Evolutionary conservation across 2,888 invertebrate genomes (phyloP).

Genomic region (Parthenolecanium corni): DNA sequence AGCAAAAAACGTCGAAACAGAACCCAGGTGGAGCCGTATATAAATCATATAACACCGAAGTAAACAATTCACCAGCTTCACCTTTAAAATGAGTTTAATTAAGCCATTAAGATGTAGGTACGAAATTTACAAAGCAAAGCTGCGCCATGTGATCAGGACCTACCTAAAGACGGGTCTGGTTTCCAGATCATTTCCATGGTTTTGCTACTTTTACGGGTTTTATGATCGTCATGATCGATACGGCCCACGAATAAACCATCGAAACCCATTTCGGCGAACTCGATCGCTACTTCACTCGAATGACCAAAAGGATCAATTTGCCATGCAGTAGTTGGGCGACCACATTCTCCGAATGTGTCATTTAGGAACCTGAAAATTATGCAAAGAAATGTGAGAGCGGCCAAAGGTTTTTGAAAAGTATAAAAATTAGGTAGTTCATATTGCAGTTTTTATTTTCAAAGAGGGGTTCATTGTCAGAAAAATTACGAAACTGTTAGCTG

Average conservation of each 20-base stretch:
- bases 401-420: constrained; percentile 12
- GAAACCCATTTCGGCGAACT: constrained; percentile 53
- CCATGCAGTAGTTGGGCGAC: constrained; percentile 64
- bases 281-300: constrained; percentile 54
- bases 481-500: too few relatives aligned
- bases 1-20: constrained; percentile 48
- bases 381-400: background rate
- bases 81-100: constrained; percentile 32
- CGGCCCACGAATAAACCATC: constrained; percentile 61
- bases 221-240: constrained; percentile 55
- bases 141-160: background rate
- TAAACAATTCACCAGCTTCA: constrained; percentile 43
- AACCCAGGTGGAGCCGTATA: constrained; percentile 47
- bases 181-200: constrained; percentile 60
- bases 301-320: constrained; percentile 84
- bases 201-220: constrained; percentile 45
- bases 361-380: constrained; percentile 46
- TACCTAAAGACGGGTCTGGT: constrained; percentile 33
- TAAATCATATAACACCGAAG: constrained; percentile 44
- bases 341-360: constrained; percentile 61
- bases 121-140: too few relatives aligned
- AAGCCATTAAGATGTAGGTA: background rate
- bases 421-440: background rate
- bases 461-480: background rate
- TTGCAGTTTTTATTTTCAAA: background rate